Percentiles rank a stretch among this genome's conserved stretches.
Conservation (phyloP, 1,140 invertebrate species). For the Ceratoteleas bidentatus region DNA sequence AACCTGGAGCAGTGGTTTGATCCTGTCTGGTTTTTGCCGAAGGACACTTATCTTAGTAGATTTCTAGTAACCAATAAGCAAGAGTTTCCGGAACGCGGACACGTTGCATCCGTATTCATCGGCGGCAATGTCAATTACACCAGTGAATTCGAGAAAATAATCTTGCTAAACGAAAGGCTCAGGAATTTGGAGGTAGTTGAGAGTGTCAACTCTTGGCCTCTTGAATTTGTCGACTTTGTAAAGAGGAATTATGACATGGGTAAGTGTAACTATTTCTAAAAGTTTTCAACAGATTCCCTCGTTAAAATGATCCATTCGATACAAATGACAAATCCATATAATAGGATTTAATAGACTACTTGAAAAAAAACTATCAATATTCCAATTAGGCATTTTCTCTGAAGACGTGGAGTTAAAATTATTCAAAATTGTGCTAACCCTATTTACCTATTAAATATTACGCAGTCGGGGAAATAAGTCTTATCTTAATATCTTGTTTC, state of each 20-base stretch:
- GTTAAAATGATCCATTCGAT: too few relatives aligned
- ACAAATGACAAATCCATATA: too few relatives aligned
- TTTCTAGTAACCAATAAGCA: conserved; percentile 82
- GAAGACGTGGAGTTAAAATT: too few relatives aligned
- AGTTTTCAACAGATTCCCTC: too few relatives aligned
- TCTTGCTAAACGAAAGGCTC: conserved; percentile 82
- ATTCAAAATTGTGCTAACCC: too few relatives aligned
- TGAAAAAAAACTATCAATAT: too few relatives aligned
- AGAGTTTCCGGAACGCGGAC: conserved; percentile 85
- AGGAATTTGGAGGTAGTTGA: conserved; percentile 82
- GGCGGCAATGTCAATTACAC: conserved; percentile 86
- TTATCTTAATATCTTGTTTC: conserved; percentile 2
- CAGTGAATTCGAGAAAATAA: conserved; percentile 84
- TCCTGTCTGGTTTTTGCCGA: conserved; percentile 88
- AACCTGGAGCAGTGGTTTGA: conserved; percentile 89
- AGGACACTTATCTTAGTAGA: conserved; percentile 85
- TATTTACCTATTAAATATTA: too few relatives aligned
- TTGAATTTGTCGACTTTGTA: conserved; percentile 84
- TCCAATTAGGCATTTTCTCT: too few relatives aligned
- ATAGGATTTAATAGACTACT: too few relatives aligned
- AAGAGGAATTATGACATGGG: conserved; percentile 78
- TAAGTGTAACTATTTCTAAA: conserved; percentile 58
- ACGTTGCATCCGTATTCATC: conserved; percentile 84
- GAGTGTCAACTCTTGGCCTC: conserved; percentile 84
- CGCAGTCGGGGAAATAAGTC: too few relatives aligned